phyloP scores from a whole-genome alignment of 2,113 vertebrate species.

The Campylomormyrus tamandua region DNA sequence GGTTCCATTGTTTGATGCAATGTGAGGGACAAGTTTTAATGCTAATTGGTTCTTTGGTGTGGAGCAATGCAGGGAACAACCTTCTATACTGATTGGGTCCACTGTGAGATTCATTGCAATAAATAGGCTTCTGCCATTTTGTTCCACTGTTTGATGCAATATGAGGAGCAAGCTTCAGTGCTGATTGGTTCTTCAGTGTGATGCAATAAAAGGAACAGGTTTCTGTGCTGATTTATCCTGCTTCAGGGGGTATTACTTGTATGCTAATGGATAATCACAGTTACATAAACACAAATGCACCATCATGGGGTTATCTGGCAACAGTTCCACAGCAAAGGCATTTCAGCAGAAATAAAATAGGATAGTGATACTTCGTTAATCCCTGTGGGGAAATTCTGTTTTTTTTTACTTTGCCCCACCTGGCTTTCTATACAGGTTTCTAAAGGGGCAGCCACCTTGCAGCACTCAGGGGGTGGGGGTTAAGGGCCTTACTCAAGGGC shows the following conservation, averaged over 20 bases:
- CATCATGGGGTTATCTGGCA: background rate
- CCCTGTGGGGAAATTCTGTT: background rate
- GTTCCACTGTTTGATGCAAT: background rate
- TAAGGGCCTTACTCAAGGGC: background rate
- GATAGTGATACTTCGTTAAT: background rate
- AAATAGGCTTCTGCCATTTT: no score
- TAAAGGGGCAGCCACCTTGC: background rate
- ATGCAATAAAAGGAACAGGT: background rate
- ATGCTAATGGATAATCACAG: background rate
- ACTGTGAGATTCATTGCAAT: background rate
- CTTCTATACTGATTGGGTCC: background rate
- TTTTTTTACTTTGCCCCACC: background rate
- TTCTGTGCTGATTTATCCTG: background rate
- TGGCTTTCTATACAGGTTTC: background rate
- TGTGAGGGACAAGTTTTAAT: background rate
- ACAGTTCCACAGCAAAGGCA: background rate
- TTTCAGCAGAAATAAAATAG: background rate
- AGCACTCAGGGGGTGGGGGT: background rate
- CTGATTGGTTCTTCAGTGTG: background rate
- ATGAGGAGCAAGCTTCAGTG: background rate
- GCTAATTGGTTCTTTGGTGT: background rate
- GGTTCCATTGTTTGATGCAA: background rate
- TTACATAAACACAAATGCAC: background rate
- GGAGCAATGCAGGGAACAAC: background rate
- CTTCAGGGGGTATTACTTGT: background rate